Evolutionary conservation across 2,113 vertebrate species (phyloP), one percentile per base, ranked within the genome.

Genomic region (Catharus bicknelli): DNA sequence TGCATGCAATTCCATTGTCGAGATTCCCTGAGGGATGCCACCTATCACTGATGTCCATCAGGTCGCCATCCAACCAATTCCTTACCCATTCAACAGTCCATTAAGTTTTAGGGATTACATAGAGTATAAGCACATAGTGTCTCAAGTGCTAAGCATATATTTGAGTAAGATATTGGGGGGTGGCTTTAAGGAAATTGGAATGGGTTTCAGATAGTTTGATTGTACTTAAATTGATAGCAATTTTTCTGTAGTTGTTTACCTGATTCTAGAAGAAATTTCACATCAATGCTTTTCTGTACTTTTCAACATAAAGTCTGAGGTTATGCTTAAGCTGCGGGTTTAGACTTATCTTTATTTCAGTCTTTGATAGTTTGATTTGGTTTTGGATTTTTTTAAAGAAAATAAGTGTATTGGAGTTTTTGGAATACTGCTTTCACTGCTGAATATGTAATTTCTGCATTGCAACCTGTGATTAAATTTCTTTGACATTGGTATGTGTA

Each of bases 1-100:
- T 0, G 0, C 32, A 38, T 2, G 1, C n/a, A 43, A 1, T 58
- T 66, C 29, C n/a, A 7, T 17, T 0, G 0, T 18, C 0, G 0
- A 2, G 42, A 26, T 42, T 40, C 40, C 25, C 34, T 1, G 0
- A 54, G 38, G 29, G 29, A 22, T 20, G 16, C 9, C 25, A 27
- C 21, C 54, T 75, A 40, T 30, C 47, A 16, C 26, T 61, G n/a
- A 16, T 48, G 47, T 30, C 21, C 14, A 26, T 34, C 11, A 29
- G 47, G n/a, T 53, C n/a, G 7, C 54, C 13, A 12, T 82, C 30
- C 47, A 62, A 27, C 6, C 17, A 48, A 4, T 54, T 68, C 78
- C 25, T 61, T 68, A 30, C 20, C 6, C 29, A 21, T 18, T 22
- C 34, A 55, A 27, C 17, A 27, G 34, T 42, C 48, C 34, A 27